A percentile compares a stretch with the other conserved stretches of the same genome.
phyloP scores from a whole-genome alignment of 2,113 vertebrate species.

The Polypterus bichir region DNA sequence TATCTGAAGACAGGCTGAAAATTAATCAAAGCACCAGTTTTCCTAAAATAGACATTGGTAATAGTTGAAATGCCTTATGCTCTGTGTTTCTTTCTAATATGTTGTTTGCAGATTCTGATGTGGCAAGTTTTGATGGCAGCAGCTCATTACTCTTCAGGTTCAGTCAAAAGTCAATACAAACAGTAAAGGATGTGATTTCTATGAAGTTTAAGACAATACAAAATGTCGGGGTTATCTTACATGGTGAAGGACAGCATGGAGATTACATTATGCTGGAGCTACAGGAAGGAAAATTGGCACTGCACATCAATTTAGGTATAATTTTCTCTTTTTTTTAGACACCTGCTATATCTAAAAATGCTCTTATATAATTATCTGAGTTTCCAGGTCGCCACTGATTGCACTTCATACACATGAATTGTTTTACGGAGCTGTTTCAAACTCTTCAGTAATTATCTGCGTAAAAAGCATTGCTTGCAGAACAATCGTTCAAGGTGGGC shows the following conservation, averaged over 20 bases:
- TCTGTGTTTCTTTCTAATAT: slow-evolving; percentile 13
- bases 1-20: too few species aligned
- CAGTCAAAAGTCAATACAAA: slow-evolving; percentile 40
- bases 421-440: neutral
- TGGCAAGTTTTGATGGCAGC: slow-evolving; percentile 65
- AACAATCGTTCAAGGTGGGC: too few species aligned
- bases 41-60: neutral
- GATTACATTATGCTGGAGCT: slow-evolving; percentile 57
- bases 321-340: too few species aligned
- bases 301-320: slow-evolving; percentile 66
- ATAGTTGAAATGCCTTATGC: neutral
- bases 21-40: too few species aligned
- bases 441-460: too few species aligned
- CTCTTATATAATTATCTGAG: too few species aligned
- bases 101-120: slow-evolving; percentile 61
- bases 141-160: slow-evolving; percentile 61
- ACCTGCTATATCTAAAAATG: too few species aligned
- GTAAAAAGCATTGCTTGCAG: too few species aligned
- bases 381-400: too few species aligned
- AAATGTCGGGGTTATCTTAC: slow-evolving; percentile 63
- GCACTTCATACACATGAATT: neutral
- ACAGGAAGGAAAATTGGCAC: slow-evolving; percentile 56
- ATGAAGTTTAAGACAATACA: slow-evolving; percentile 71
- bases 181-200: slow-evolving; percentile 59
- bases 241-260: slow-evolving; percentile 52